phyloP scores from a whole-genome alignment of 2,113 vertebrate species.

The Gallinago paraguaiae region DNA sequence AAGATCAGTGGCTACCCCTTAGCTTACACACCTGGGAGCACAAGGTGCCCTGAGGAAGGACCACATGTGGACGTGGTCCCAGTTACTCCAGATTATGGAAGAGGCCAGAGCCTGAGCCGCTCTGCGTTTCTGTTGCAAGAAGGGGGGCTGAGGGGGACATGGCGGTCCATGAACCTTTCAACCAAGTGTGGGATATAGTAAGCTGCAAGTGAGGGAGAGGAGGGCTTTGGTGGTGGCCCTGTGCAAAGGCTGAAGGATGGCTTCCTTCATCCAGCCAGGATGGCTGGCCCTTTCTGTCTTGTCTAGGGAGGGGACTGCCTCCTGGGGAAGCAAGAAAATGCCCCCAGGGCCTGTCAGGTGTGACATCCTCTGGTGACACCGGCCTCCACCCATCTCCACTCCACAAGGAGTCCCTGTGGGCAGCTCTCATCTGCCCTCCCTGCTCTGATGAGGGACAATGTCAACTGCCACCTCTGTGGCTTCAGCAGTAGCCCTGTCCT shows the following conservation, averaged over 20 bases:
- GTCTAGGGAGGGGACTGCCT: background rate
- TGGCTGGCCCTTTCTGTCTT: fast-evolving
- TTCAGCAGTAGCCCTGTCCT: fast-evolving
- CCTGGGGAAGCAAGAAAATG: background rate
- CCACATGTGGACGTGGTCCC: fast-evolving
- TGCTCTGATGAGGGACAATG: background rate
- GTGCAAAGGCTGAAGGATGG: background rate
- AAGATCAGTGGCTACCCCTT: fast-evolving
- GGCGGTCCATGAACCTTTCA: background rate
- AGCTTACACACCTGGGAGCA: background rate
- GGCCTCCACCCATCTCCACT: background rate
- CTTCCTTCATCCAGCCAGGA: too few species aligned
- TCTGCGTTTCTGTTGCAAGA: background rate
- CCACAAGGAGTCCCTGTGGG: too few species aligned
- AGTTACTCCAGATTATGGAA: background rate
- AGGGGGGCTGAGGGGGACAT: fast-evolving
- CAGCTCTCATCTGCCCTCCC: background rate
- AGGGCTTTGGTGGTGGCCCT: fast-evolving
- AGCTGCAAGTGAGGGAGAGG: background rate
- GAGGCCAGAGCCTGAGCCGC: fast-evolving
- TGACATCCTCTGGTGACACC: background rate
- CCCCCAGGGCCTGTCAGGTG: background rate
- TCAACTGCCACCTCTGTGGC: background rate
- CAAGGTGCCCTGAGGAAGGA: background rate
- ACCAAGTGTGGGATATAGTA: too few species aligned